Evolutionary conservation across 1,140 invertebrate species (phyloP).

Genomic region (Heliconius melpomene): DNA sequence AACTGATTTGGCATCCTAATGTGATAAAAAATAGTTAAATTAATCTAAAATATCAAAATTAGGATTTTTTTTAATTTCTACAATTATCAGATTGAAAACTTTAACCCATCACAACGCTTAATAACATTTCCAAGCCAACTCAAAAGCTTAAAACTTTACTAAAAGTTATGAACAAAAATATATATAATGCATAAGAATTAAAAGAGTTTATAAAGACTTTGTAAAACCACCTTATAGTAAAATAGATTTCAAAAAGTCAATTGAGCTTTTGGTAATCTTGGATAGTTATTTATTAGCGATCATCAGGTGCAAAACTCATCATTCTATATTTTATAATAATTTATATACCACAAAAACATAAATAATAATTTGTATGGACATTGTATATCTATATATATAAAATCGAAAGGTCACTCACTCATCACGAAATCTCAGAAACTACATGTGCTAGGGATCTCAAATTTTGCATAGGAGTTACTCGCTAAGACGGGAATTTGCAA

Average conservation of each 20-base stretch:
- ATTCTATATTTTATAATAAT: slow-evolving; percentile 27
- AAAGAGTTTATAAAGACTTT: slow-evolving; percentile 16
- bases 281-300: slow-evolving; percentile 38
- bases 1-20: slow-evolving; percentile 39
- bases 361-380: too few species aligned
- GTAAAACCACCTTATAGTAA: slow-evolving; percentile 23
- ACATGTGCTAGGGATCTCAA: too few species aligned
- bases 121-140: slow-evolving; percentile 52
- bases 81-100: slow-evolving; percentile 49
- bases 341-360: neutral
- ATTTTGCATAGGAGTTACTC: too few species aligned
- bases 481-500: too few species aligned
- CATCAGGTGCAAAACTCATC: slow-evolving; percentile 52
- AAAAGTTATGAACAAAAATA: slow-evolving; percentile 40
- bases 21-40: slow-evolving; percentile 20
- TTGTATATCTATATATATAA: too few species aligned
- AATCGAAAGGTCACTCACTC: too few species aligned
- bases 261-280: slow-evolving; percentile 32
- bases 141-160: slow-evolving; percentile 34
- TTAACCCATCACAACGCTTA: slow-evolving; percentile 52
- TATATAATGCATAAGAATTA: slow-evolving; percentile 32
- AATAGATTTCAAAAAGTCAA: slow-evolving; percentile 35
- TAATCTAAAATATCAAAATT: neutral
- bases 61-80: neutral
- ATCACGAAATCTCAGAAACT: too few species aligned